phyloP scores from a whole-genome alignment of 2,797 vertebrate species.

The Menidia menidia region DNA sequence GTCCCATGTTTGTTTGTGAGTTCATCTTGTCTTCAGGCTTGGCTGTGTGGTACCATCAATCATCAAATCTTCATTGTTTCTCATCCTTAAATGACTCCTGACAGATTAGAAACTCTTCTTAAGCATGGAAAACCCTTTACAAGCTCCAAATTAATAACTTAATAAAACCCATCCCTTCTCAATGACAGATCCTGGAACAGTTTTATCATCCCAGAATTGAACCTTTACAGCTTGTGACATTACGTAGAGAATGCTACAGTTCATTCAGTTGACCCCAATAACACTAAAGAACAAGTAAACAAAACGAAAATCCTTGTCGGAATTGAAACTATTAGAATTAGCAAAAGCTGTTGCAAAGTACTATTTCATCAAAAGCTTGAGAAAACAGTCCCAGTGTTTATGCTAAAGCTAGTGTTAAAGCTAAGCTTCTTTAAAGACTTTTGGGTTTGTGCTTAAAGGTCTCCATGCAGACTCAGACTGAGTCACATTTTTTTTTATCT shows the following conservation, averaged over 20 bases:
- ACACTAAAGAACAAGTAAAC: constrained; percentile 64
- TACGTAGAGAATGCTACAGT: constrained; percentile 51
- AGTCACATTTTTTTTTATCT: constrained; percentile 4
- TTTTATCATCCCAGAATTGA: constrained; percentile 9
- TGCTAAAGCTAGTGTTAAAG: constrained; percentile 71
- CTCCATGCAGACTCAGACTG: constrained; percentile 29
- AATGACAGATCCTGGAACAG: background rate
- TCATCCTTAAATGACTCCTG: constrained; percentile 35
- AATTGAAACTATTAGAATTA: constrained; percentile 81
- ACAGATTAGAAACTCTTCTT: constrained; percentile 20
- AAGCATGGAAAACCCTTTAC: constrained; percentile 13
- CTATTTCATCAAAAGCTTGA: constrained; percentile 71
- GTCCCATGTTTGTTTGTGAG: constrained; percentile 33
- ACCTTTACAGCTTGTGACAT: constrained; percentile 35
- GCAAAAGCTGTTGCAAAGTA: constrained; percentile 68
- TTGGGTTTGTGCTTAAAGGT: constrained; percentile 71
- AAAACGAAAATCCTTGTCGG: constrained; percentile 75
- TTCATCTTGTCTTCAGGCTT: constrained; percentile 34
- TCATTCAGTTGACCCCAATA: constrained; percentile 70
- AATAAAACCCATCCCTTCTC: constrained; percentile 9
- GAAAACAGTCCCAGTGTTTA: constrained; percentile 72
- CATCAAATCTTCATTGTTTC: constrained; percentile 29
- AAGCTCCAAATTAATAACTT: constrained; percentile 5
- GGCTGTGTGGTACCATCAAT: constrained; percentile 10
- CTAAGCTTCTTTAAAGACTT: constrained; percentile 75